phyloP scores from a whole-genome alignment of 2,888 invertebrate species.

The Melanophora roralis region DNA sequence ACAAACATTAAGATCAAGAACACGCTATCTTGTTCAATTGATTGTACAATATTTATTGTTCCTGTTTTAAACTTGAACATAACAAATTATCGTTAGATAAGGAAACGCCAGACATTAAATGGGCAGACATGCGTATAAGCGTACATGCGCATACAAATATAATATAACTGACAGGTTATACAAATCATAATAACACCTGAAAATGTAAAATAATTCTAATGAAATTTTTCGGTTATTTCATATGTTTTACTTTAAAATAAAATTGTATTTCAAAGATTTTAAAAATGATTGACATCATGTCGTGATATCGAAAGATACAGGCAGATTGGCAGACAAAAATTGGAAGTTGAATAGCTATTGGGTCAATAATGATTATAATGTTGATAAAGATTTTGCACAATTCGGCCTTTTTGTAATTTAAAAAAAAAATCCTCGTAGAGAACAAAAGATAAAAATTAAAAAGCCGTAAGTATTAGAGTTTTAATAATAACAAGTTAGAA shows the following conservation, averaged over 20 bases:
- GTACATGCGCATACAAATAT: too few species aligned
- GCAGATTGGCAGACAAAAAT: background rate
- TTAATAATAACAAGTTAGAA: constrained; percentile 45
- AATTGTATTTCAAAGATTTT: background rate
- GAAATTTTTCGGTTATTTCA: constrained; percentile 31
- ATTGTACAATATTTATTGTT: background rate
- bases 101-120: background rate
- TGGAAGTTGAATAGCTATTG: constrained; percentile 7
- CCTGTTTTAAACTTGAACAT: constrained; percentile 19
- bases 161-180: constrained; percentile 24
- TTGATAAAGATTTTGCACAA: constrained; percentile 46
- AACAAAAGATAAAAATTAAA: background rate
- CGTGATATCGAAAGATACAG: constrained; percentile 27
- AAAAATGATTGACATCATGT: constrained; percentile 44
- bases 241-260: background rate
- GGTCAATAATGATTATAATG: background rate
- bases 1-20: constrained; percentile 24
- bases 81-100: constrained; percentile 35
- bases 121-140: too few species aligned
- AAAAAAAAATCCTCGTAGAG: background rate
- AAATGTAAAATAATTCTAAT: constrained; percentile 37
- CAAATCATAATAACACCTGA: constrained; percentile 57
- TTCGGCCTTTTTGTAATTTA: background rate
- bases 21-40: background rate
- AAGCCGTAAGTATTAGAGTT: constrained; percentile 30